Base-by-base conservation (phyloP, 1,140 invertebrate species). In the Scaptomyza pallida region DNA sequence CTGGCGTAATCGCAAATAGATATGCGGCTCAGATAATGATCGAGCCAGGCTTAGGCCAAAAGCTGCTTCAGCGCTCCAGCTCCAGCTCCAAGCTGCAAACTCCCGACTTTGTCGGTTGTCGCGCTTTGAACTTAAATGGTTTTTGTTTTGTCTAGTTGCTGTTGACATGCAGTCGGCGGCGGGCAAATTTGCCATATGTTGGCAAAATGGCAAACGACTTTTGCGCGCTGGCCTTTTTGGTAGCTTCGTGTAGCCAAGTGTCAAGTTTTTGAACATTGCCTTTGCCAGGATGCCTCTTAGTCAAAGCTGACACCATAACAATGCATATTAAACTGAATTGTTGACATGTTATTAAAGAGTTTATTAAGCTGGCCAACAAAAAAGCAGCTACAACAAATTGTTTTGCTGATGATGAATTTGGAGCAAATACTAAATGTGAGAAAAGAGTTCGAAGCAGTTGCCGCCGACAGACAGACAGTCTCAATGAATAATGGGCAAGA, bases 61-160 rank as follows among this genome's bases (percentile, higher is more conserved):
- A 26, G 23, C 23, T n/a, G n/a, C n/a, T n/a, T n/a, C n/a, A n/a
- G 17, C 13, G 26, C 40, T 48, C 1, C 55, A 65, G 8, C 62
- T 65, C 16, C 48, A 67, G 5, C 45, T 41, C 12, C 51, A 47
- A 47, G 30, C 35, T 63, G 5, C 23, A 26, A n/a, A 69, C 21
- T 64, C 35, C 48, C 19, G 50, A 57, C 63, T 54, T 67, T 59
- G 81, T 44, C 81, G 81, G 81, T 85, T 85, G 81, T 78, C 70
- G 85, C 71, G 82, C 82, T 85, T 85, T 85, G 81, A 85, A 85
- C 81, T 81, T 88, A 81, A 86, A 85, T 75, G 81, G 81, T 69
- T 55, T 78, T 83, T 71, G 71, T 71, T 26, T 35, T 45, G 56
- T 55, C 40, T 23, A 40, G 10, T 50, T 59, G 69, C 41, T 72